Percentiles rank a stretch among this genome's conserved stretches.
These are phyloP conservation scores for Amblyopsis rosae DNA, from an alignment of 2,113 vertebrate species.

Conservation along the genomic window DNA sequence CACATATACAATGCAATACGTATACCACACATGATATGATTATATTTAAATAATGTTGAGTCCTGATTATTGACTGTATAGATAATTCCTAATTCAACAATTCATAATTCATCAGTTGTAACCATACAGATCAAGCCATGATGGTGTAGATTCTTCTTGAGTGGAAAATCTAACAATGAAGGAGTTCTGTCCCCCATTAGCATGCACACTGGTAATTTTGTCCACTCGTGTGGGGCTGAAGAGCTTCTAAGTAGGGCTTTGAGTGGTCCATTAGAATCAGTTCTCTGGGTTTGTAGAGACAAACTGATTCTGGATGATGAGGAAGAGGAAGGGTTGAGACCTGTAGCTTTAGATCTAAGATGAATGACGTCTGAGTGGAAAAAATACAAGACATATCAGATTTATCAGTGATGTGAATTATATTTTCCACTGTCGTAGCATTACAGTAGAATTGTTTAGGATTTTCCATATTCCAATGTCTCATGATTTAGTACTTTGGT, in stretches of 20 bases:
- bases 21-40: too few species aligned
- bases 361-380: too few species aligned
- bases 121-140: background rate
- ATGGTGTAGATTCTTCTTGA: background rate
- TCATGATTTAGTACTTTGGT: background rate
- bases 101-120: too few species aligned
- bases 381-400: too few species aligned
- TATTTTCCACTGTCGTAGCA: too few species aligned
- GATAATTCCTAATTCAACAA: too few species aligned
- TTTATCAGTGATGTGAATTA: too few species aligned
- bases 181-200: slow-evolving; percentile 19
- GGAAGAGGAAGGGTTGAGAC: background rate
- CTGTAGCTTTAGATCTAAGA: too few species aligned
- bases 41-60: too few species aligned
- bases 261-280: slow-evolving; percentile 15
- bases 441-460: background rate
- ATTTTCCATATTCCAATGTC: background rate
- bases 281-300: slow-evolving; percentile 6
- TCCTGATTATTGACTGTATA: too few species aligned
- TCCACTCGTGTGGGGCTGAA: slow-evolving; percentile 8
- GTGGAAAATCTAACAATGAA: slow-evolving; percentile 9
- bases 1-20: too few species aligned
- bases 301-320: background rate
- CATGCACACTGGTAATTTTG: slow-evolving; percentile 16
- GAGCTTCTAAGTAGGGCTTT: slow-evolving; percentile 1